A percentile compares a stretch with the other conserved stretches of the same genome.
Evolutionary conservation across 2,888 invertebrate genomes (phyloP).

Genomic region (Dicroscelio sp.): DNA sequence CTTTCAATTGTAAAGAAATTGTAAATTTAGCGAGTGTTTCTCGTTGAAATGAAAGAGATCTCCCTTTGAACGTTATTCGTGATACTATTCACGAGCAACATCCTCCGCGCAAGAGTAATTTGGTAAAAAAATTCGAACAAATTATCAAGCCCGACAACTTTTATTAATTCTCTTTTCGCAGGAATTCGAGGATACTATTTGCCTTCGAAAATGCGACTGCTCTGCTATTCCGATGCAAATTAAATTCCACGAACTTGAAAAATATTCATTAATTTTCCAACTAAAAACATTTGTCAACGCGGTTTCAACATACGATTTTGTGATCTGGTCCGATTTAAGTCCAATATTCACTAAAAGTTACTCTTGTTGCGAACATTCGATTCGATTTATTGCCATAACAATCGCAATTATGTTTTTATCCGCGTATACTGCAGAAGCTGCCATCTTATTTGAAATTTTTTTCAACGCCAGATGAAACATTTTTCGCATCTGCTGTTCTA

Average conservation of each 20-base stretch:
- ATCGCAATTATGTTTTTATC: no score
- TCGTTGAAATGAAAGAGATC: not conserved
- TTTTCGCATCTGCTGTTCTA: no score
- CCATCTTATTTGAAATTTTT: no score
- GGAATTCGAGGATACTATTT: not conserved
- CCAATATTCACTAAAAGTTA: no score
- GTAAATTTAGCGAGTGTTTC: not conserved
- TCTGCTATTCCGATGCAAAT: not conserved
- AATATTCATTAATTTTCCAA: conserved; percentile 19
- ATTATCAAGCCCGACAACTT: conserved; percentile 1
- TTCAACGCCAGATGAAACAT: no score
- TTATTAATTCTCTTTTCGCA: not conserved
- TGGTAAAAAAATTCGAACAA: not conserved
- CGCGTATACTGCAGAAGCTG: no score
- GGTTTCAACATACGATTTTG: not conserved
- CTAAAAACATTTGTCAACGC: conserved; percentile 12
- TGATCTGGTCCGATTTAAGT: no score
- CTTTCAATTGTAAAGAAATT: no score
- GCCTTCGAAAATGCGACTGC: not conserved
- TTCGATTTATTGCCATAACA: no score
- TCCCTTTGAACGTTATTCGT: not conserved
- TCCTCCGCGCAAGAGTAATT: not conserved
- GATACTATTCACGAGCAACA: not conserved
- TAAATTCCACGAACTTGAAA: not conserved
- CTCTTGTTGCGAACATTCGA: no score